Percentiles rank a stretch among this genome's conserved stretches.
These are phyloP conservation scores for Amniataba percoides DNA, from an alignment of 2,797 vertebrate species.

Conservation along the genomic window DNA sequence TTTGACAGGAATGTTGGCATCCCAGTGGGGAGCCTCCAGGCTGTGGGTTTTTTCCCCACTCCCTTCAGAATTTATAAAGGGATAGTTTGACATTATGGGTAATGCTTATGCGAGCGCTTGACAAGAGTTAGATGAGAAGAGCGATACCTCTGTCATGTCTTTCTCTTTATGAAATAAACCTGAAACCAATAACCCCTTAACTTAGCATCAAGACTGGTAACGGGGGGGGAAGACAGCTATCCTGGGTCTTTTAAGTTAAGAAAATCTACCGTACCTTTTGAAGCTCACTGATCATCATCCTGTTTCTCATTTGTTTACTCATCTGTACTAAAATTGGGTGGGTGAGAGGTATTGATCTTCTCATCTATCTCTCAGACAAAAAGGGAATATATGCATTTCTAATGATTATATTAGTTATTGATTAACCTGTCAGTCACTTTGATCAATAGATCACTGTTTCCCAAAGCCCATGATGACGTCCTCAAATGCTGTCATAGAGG, in stretches of 20 bases:
- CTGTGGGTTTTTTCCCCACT: constrained; percentile 25
- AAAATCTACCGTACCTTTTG: background rate
- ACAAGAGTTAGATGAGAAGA: constrained; percentile 1
- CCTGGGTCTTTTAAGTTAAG: background rate
- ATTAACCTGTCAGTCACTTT: too few species aligned
- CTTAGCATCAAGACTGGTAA: background rate
- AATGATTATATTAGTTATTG: too few species aligned
- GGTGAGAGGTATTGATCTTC: constrained; percentile 1
- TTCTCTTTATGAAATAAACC: background rate
- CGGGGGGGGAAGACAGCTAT: background rate
- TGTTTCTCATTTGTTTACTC: background rate
- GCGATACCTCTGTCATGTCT: background rate
- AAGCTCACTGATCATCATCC: background rate
- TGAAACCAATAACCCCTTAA: background rate
- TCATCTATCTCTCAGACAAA: constrained; percentile 2
- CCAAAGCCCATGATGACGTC: too few species aligned
- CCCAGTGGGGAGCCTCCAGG: constrained; percentile 58
- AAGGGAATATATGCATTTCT: background rate
- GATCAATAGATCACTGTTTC: too few species aligned
- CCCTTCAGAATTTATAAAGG: constrained; percentile 14
- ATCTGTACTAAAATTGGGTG: background rate
- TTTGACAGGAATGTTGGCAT: constrained; percentile 77
- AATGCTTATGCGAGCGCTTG: background rate
- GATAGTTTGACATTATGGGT: constrained; percentile 26
- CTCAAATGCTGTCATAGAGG: too few species aligned